Conservation (phyloP, 1,140 invertebrate genomes). For the Helicoverpa armigera region DNA sequence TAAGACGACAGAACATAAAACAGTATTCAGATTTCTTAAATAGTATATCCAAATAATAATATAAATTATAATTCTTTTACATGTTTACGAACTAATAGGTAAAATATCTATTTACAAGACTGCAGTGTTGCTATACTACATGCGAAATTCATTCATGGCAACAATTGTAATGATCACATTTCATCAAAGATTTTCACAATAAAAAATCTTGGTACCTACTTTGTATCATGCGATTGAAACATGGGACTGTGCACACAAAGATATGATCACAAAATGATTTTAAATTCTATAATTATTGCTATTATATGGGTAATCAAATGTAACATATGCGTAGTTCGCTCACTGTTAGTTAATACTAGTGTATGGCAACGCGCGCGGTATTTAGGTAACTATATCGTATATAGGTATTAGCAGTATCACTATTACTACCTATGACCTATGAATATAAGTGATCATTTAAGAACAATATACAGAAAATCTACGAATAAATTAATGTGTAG, state of each 20-base stretch:
- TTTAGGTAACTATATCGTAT: slow-evolving; percentile 79
- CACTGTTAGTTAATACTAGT: slow-evolving; percentile 70
- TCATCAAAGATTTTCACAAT: slow-evolving; percentile 31
- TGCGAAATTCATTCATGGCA: slow-evolving; percentile 56
- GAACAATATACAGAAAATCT: slow-evolving; percentile 72
- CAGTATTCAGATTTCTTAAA: slow-evolving; percentile 43
- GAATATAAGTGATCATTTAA: slow-evolving; percentile 62
- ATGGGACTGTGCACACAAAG: slow-evolving; percentile 1
- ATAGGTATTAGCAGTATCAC: slow-evolving; percentile 58
- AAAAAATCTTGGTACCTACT: slow-evolving; percentile 32
- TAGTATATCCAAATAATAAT: slow-evolving; percentile 55
- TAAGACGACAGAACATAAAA: slow-evolving; percentile 40
- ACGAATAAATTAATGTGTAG: slow-evolving; percentile 72
- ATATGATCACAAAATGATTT: slow-evolving; percentile 37
- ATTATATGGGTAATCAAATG: slow-evolving; percentile 43
- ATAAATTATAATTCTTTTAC: slow-evolving; percentile 58
- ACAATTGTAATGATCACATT: slow-evolving; percentile 55
- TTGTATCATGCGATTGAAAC: slow-evolving; percentile 29
- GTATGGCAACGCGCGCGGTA: slow-evolving; percentile 80
- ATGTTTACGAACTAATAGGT: slow-evolving; percentile 54
- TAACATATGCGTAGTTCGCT: slow-evolving; percentile 7
- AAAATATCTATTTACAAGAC: slow-evolving; percentile 60
- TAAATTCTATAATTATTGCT: slow-evolving; percentile 23
- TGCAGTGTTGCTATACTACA: slow-evolving; percentile 54
- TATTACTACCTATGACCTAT: slow-evolving; percentile 70